Percentiles rank a stretch among this genome's conserved stretches.
phyloP scores from a whole-genome alignment of 2,888 invertebrate genomes.

The Volucella inanis region DNA sequence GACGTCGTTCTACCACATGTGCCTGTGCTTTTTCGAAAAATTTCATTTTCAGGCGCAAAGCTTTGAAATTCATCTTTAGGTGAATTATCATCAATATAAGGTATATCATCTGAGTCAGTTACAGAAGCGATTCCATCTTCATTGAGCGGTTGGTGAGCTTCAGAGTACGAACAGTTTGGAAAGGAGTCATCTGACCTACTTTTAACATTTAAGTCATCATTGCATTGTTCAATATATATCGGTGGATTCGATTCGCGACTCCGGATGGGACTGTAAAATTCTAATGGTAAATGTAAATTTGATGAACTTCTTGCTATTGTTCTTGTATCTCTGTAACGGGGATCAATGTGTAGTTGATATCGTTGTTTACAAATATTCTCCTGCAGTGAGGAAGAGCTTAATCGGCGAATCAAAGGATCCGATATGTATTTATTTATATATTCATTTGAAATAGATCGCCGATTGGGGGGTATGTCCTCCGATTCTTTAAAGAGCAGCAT shows the following conservation, averaged over 20 bases:
- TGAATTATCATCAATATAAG: conserved; percentile 83
- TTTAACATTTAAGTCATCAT: conserved; percentile 75
- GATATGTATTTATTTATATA: conserved; percentile 80
- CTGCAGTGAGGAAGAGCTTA: conserved; percentile 81
- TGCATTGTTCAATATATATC: conserved; percentile 82
- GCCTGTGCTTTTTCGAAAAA: background rate
- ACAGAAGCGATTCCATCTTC: conserved; percentile 82
- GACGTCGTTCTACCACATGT: conserved; percentile 22
- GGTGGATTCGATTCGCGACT: conserved; percentile 79
- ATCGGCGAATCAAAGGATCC: conserved; percentile 79
- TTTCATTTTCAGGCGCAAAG: conserved; percentile 75
- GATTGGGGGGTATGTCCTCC: conserved; percentile 48
- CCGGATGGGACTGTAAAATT: conserved; percentile 68
- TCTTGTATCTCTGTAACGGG: conserved; percentile 82
- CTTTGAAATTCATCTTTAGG: conserved; percentile 79
- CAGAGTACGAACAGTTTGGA: conserved; percentile 79
- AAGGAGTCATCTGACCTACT: conserved; percentile 80
- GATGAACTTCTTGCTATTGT: conserved; percentile 81
- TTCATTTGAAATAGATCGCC: conserved; percentile 82
- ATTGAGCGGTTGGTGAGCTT: conserved; percentile 82
- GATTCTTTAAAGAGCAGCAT: conserved; percentile 77
- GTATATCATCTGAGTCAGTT: conserved; percentile 81
- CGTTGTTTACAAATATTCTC: conserved; percentile 81
- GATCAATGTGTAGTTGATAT: conserved; percentile 82
- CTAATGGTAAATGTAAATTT: conserved; percentile 78